Evolutionary conservation across 2,888 invertebrate species (phyloP).

Genomic region (Cataglyphis altisquamis): DNA sequence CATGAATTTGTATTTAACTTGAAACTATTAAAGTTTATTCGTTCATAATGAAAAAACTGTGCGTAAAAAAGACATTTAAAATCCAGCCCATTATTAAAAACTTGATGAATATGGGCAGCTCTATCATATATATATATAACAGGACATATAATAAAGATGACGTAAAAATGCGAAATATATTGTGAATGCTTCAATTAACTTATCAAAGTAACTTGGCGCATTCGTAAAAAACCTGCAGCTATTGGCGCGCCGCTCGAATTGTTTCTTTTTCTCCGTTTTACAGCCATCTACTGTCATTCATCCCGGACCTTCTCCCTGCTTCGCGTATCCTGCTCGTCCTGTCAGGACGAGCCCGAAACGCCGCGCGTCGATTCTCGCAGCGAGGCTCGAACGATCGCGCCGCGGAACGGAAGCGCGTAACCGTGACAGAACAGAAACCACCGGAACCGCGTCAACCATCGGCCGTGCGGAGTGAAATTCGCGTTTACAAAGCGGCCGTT

Average conservation of each 20-base stretch:
- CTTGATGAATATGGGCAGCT: background rate
- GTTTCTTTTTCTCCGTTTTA: conserved; percentile 39
- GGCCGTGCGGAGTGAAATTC: conserved; percentile 71
- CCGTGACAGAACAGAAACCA: conserved; percentile 69
- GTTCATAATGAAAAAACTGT: background rate
- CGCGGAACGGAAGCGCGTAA: conserved; percentile 69
- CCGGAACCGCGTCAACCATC: conserved; percentile 70
- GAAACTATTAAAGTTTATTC: background rate
- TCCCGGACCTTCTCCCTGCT: background rate
- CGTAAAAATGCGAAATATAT: conserved; percentile 19
- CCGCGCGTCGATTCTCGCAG: conserved; percentile 42
- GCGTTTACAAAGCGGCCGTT: conserved; percentile 79
- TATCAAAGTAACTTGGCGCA: conserved; percentile 35
- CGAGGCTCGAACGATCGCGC: conserved; percentile 53
- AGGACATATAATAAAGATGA: background rate
- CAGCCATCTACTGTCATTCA: conserved; percentile 31
- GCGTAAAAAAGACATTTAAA: background rate
- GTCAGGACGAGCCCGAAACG: background rate
- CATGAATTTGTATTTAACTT: background rate
- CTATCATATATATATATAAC: background rate
- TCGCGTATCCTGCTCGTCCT: conserved; percentile 2
- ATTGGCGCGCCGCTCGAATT: background rate
- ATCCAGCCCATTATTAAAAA: background rate
- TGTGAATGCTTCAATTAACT: conserved; percentile 45
- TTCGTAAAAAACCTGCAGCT: conserved; percentile 33